Base-by-base conservation (phyloP, 37 sponge, comb jelly and placozoan genomes). In the Cladorhizidae sp. region DNA sequence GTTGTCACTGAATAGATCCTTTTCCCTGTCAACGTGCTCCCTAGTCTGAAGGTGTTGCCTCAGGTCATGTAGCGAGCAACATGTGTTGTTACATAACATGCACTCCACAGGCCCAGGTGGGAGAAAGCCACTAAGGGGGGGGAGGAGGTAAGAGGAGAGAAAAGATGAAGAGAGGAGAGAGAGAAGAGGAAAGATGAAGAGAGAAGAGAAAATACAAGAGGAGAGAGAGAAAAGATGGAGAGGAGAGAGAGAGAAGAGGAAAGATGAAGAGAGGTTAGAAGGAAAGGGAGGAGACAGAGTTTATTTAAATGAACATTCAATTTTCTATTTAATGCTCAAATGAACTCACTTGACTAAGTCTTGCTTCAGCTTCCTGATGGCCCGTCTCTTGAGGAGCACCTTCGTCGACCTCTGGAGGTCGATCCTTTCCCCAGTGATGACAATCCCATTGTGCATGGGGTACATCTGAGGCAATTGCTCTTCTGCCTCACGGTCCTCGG, bases 361-460 rank as follows among this genome's bases (percentile, higher is more conserved):
- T 25, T 52, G 67, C 31, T 80, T 73, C 21, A 95, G 64, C 45
- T 91, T 75, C 49, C 26, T 81, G 45, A 91, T 67, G 29, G 76
- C 50, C 28, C 83, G 70, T 25, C 78, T 52, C 70, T 79, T 52
- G 6, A 77, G 32, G 8, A 85, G 62, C 21, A 83, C 67, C 22
- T 61, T 43, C 0, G 90, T 67, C 3, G 80, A 58, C 23, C 74
- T n/a, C 25, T 36, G 64, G 31, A 73, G 20, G 40, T 72, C 77
- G 26, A 64, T 69, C 35, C 86, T 58, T 32, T 77, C 77, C 29
- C 78, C 88, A 29, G 64, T 50, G 61, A 95, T 85, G 31, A 41
- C 70, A 17, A 95, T 78, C 23, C 88, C 89, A 25, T 40, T 76
- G 64, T 82, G 95, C 3, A 88, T 76, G 41, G 86, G 78, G 76